Percentiles rank a stretch among this genome's conserved stretches.
Evolutionary conservation across 2,888 invertebrate genomes (phyloP).

Genomic region (Xestobium rufovillosum): DNA sequence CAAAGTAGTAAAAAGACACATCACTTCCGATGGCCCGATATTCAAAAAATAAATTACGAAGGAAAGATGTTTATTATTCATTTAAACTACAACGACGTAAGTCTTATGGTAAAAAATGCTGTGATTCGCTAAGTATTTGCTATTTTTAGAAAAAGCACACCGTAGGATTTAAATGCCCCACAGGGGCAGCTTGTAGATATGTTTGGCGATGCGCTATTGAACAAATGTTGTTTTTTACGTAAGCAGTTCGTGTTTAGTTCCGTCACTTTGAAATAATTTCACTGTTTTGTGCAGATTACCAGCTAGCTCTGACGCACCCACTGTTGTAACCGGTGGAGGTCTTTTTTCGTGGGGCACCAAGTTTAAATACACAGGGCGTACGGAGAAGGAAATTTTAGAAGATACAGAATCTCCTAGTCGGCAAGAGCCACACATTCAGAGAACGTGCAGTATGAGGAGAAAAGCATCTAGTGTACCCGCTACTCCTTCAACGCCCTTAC

Average conservation of each 20-base stretch:
- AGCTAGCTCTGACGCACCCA: constrained; percentile 74
- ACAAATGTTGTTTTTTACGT: constrained; percentile 98
- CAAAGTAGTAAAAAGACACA: constrained; percentile 88
- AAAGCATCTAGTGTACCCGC: constrained; percentile 84
- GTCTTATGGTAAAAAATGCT: constrained; percentile 25
- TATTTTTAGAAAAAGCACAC: constrained; percentile 80
- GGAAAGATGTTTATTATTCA: constrained; percentile 97
- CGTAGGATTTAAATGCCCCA: constrained; percentile 92
- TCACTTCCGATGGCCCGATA: constrained; percentile 93
- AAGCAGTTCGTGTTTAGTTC: constrained; percentile 48
- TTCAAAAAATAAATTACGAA: constrained; percentile 94
- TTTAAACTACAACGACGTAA: constrained; percentile 84
- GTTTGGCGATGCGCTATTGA: constrained; percentile 97
- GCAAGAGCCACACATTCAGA: constrained; percentile 47
- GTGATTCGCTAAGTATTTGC: constrained; percentile 12
- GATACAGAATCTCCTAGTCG: constrained; percentile 62
- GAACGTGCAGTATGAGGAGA: constrained; percentile 53
- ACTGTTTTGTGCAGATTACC: constrained; percentile 71
- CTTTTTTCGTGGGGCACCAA: constrained; percentile 92
- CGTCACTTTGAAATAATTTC: too few species aligned
- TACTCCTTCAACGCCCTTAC: constrained; percentile 77
- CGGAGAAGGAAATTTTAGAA: constrained; percentile 84
- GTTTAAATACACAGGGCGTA: constrained; percentile 87
- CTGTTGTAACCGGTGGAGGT: constrained; percentile 83
- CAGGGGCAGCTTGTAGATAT: constrained; percentile 86